A percentile compares a stretch with the other conserved stretches of the same genome.
Conservation (phyloP, 64 coral and sea anemone genomes). For the Pachyseris speciosa region DNA sequence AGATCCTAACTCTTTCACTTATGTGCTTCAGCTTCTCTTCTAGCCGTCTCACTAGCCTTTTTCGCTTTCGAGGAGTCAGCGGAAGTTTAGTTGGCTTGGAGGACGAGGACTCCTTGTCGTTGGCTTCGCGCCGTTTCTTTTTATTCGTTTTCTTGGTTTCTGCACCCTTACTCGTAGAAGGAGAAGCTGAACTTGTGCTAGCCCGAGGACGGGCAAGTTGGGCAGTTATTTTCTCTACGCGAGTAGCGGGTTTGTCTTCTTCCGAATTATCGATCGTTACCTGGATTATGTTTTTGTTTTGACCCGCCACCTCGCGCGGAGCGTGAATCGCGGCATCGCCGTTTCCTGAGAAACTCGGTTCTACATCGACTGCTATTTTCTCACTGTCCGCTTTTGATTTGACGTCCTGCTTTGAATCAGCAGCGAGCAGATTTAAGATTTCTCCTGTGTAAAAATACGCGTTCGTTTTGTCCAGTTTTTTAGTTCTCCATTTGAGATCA, state of each 20-base stretch:
- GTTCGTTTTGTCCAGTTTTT: conserved; percentile 33
- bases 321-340: neutral
- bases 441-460: conserved; percentile 67
- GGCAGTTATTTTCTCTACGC: too few species aligned
- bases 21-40: conserved; percentile 73
- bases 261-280: neutral
- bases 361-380: neutral
- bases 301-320: neutral
- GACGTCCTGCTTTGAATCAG: neutral
- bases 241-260: neutral
- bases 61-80: conserved; percentile 30
- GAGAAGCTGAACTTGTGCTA: neutral
- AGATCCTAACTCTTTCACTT: conserved; percentile 82
- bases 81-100: neutral
- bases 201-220: neutral
- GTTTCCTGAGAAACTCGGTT: neutral
- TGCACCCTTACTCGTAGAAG: neutral
- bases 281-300: neutral
- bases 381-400: neutral
- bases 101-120: neutral
- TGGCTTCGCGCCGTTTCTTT: neutral
- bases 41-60: conserved; percentile 38
- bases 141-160: neutral
- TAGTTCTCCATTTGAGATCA: conserved; percentile 46
- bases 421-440: conserved; percentile 32